phyloP scores from a whole-genome alignment of 1,140 invertebrate species.

The Zaprionus davidi region DNA sequence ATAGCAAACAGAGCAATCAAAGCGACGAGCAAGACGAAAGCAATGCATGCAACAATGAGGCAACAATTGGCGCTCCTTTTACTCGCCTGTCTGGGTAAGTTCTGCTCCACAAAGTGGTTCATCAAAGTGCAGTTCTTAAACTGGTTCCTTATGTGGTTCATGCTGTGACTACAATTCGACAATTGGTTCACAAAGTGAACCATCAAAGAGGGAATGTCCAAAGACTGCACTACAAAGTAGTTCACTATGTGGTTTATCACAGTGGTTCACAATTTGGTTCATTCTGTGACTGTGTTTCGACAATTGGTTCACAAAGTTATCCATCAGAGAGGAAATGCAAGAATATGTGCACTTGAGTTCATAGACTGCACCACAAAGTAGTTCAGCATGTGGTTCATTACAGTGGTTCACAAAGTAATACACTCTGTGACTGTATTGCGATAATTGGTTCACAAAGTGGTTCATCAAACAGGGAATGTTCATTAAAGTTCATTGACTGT shows the following conservation, averaged over 20 bases:
- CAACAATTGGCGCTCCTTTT: conserved; percentile 58
- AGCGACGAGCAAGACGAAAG: conserved; percentile 8
- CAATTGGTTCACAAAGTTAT: not conserved
- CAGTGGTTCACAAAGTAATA: not conserved
- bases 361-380: not conserved
- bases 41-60: conserved; percentile 46
- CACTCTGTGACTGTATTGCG: not conserved
- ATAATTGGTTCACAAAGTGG: not conserved
- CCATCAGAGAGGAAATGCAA: not conserved
- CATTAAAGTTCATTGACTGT: not conserved
- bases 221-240: not conserved
- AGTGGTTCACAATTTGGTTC: not conserved
- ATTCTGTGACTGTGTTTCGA: no score
- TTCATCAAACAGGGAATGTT: not conserved
- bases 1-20: conserved; percentile 22
- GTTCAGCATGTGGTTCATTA: not conserved
- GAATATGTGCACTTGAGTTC: not conserved
- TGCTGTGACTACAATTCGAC: not conserved
- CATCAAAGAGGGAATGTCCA: not conserved
- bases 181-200: no score
- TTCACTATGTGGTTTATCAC: not conserved
- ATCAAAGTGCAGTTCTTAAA: not conserved
- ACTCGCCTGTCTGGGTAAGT: conserved; percentile 55
- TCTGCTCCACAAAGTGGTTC: not conserved
- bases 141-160: not conserved